A percentile compares a stretch with the other conserved stretches of the same genome.
Evolutionary conservation across 30 jellyfish, hydroid and myxozoan species (phyloP).

Genomic region (Chrysaora quinquecirrha): DNA sequence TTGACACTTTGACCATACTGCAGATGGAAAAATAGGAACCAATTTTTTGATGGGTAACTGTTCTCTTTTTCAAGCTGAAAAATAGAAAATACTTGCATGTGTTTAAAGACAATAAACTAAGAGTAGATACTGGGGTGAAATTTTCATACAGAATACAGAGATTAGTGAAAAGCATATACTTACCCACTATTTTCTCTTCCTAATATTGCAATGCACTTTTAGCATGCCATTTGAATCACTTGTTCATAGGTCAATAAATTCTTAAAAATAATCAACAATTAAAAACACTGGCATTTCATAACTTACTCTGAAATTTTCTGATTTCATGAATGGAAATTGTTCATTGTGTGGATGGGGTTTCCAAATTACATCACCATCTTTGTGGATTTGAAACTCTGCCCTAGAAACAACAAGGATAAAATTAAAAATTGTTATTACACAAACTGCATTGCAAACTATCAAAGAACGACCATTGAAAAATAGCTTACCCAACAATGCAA

Average conservation of each 20-base stretch:
- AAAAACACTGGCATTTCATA: too few relatives aligned
- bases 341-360: not conserved
- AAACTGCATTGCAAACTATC: too few relatives aligned
- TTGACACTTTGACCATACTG: not conserved
- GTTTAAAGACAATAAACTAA: too few relatives aligned
- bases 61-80: too few relatives aligned
- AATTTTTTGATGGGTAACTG: too few relatives aligned
- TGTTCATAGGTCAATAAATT: too few relatives aligned
- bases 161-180: not conserved
- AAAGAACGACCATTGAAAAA: not conserved
- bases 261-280: too few relatives aligned
- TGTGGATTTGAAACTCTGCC: slow-evolving; percentile 1
- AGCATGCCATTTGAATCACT: not conserved
- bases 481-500: not conserved
- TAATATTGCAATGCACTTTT: too few relatives aligned
- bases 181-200: too few relatives aligned
- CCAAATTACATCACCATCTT: slow-evolving; percentile 2
- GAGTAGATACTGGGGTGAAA: not conserved
- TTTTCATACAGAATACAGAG: not conserved
- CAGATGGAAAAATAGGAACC: not conserved
- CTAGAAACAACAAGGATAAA: not conserved
- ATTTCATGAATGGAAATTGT: slow-evolving; percentile 19
- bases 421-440: not conserved
- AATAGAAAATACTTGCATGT: too few relatives aligned
- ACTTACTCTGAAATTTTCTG: slow-evolving; percentile 5